Percentiles rank a stretch among this genome's conserved stretches.
These are phyloP conservation scores for Anomalospiza imberbis DNA, from an alignment of 2,797 vertebrate genomes.

Conservation along the genomic window DNA sequence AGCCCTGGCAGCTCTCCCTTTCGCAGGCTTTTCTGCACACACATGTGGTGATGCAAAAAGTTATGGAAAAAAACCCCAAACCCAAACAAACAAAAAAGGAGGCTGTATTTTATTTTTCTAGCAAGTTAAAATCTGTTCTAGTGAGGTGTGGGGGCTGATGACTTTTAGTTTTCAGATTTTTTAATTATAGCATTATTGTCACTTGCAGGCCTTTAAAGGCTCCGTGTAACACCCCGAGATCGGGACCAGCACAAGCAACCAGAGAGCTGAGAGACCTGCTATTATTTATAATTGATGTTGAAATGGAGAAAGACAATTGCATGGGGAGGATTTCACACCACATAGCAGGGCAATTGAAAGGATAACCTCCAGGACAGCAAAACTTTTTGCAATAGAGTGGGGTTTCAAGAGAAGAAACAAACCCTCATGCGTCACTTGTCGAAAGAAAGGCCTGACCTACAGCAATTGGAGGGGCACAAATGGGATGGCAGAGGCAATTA, in stretches of 20 bases:
- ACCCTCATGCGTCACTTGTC: neutral
- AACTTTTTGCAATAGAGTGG: neutral
- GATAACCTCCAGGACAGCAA: neutral
- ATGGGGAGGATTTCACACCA: neutral
- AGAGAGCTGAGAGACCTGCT: neutral
- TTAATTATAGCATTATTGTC: neutral
- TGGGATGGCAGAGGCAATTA: neutral
- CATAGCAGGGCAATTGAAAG: neutral
- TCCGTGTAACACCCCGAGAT: neutral
- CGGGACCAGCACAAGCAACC: neutral
- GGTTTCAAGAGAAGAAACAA: neutral
- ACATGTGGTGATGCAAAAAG: neutral
- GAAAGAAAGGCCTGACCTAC: neutral
- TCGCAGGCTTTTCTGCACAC: neutral
- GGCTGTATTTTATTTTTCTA: neutral
- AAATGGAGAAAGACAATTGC: neutral
- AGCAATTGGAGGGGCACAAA: neutral
- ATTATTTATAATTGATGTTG: neutral
- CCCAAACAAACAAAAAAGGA: neutral
- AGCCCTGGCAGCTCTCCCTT: neutral
- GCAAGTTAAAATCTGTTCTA: neutral
- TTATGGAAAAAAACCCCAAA: neutral
- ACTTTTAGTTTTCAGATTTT: neutral
- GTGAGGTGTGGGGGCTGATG: neutral
- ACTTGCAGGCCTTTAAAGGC: neutral